These are phyloP conservation scores for Zosterops hypoxanthus DNA, from an alignment of 2,113 vertebrate genomes.

Conservation along the genomic window DNA sequence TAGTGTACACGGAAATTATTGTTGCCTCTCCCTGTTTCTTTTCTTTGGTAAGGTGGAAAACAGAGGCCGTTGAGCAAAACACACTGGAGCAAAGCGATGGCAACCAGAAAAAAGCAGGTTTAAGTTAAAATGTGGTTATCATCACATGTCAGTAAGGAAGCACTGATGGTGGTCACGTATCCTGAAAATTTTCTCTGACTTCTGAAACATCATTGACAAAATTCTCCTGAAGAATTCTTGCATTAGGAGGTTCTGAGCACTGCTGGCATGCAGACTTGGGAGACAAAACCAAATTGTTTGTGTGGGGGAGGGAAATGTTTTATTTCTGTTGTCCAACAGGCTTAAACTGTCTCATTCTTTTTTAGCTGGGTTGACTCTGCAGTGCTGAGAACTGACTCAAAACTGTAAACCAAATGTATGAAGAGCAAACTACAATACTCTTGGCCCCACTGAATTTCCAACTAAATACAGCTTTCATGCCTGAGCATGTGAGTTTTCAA, in stretches of 20 bases:
- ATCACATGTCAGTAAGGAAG: not conserved
- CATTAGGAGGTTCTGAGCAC: not conserved
- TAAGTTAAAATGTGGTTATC: not conserved
- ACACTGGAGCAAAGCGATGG: accelerated
- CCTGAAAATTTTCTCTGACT: not conserved
- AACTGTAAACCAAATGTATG: not conserved
- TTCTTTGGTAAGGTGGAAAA: not conserved
- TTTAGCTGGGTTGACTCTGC: not conserved
- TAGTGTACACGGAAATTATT: not conserved
- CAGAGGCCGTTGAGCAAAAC: not conserved
- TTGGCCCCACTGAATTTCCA: not conserved
- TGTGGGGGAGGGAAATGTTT: not conserved
- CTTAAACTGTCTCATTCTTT: not conserved
- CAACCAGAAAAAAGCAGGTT: not conserved
- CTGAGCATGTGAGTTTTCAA: not conserved
- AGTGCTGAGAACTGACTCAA: not conserved
- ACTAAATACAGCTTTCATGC: not conserved
- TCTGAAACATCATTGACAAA: not conserved
- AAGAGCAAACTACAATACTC: not conserved
- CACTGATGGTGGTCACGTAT: accelerated
- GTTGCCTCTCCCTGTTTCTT: not conserved
- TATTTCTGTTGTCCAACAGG: not conserved
- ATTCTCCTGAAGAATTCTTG: not conserved
- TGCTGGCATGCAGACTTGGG: not conserved
- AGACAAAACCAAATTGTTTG: not conserved